Evolutionary conservation across 2,888 invertebrate genomes (phyloP).

Genomic region (Drosophila melanosoma): DNA sequence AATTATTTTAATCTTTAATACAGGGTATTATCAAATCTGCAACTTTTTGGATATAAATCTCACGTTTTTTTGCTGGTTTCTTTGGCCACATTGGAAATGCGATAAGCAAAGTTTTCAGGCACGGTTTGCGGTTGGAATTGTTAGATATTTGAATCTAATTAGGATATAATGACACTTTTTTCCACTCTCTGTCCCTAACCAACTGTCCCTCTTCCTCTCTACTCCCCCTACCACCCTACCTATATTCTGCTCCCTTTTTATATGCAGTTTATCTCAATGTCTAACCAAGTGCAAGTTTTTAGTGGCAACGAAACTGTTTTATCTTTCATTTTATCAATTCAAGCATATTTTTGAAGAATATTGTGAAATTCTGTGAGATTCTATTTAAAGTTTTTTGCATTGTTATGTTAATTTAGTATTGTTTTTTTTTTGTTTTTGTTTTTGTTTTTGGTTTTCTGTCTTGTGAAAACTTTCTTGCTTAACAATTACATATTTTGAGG

Average conservation of each 20-base stretch:
- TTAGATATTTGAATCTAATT: slow-evolving; percentile 77
- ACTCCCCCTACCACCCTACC: not conserved
- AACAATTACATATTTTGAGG: slow-evolving; percentile 43
- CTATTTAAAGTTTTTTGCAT: slow-evolving; percentile 16
- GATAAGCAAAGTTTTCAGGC: slow-evolving; percentile 68
- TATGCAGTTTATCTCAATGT: slow-evolving; percentile 27
- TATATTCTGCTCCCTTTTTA: not conserved
- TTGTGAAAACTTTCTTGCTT: slow-evolving; percentile 30
- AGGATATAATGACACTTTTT: slow-evolving; percentile 74
- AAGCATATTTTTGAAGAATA: slow-evolving; percentile 14
- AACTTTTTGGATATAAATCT: not conserved
- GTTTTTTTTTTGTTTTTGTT: not conserved
- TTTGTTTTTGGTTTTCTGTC: not conserved
- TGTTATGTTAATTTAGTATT: slow-evolving; percentile 42
- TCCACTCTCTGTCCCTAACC: slow-evolving; percentile 10
- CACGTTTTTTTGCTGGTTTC: slow-evolving; percentile 13
- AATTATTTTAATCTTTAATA: not conserved
- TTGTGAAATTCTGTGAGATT: slow-evolving; percentile 3
- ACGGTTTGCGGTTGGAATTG: slow-evolving; percentile 67
- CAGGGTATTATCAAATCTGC: not conserved
- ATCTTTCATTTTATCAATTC: slow-evolving; percentile 7
- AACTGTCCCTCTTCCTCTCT: not conserved
- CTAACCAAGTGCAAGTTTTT: slow-evolving; percentile 11
- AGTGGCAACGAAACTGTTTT: not conserved
- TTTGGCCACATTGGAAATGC: slow-evolving; percentile 51